Percentiles rank a stretch among this genome's conserved stretches.
Conservation (phyloP, 2,888 invertebrate species). For the Eilema caniola region DNA sequence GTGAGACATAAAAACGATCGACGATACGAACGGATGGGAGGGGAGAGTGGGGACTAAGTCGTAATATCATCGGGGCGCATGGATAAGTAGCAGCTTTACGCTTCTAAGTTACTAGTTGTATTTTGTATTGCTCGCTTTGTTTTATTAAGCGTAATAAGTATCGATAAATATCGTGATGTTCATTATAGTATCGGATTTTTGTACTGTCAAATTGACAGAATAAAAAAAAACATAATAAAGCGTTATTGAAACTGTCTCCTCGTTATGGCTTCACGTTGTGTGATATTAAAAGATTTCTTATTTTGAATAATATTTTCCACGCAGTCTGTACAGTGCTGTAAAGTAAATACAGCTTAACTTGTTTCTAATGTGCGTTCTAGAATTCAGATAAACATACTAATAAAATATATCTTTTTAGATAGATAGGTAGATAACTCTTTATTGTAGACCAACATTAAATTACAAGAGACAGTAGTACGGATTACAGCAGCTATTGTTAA, state of each 20-base stretch:
- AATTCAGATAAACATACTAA: too few species aligned
- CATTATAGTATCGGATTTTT: background rate
- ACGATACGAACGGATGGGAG: conserved; percentile 16
- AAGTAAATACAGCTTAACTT: too few species aligned
- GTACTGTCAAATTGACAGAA: background rate
- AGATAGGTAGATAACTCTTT: too few species aligned
- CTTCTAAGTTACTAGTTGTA: conserved; percentile 34
- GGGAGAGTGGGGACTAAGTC: conserved; percentile 18
- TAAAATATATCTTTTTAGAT: too few species aligned
- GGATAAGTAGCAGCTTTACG: conserved; percentile 29
- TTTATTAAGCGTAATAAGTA: conserved; percentile 28
- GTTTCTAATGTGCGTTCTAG: too few species aligned
- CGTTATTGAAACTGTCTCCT: background rate
- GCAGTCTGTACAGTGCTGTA: too few species aligned
- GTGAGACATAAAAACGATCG: conserved; percentile 24
- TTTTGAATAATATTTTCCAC: too few species aligned
- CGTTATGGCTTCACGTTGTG: background rate
- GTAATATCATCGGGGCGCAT: conserved; percentile 32
- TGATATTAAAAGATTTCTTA: too few species aligned
- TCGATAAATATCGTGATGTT: conserved; percentile 17
- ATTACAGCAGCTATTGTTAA: too few species aligned
- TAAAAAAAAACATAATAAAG: too few species aligned
- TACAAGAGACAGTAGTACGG: too few species aligned
- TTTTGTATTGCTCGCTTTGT: conserved; percentile 22
- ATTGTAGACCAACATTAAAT: too few species aligned